Base-by-base conservation (phyloP, 2,797 vertebrate species). In the Propithecus perrieri region DNA sequence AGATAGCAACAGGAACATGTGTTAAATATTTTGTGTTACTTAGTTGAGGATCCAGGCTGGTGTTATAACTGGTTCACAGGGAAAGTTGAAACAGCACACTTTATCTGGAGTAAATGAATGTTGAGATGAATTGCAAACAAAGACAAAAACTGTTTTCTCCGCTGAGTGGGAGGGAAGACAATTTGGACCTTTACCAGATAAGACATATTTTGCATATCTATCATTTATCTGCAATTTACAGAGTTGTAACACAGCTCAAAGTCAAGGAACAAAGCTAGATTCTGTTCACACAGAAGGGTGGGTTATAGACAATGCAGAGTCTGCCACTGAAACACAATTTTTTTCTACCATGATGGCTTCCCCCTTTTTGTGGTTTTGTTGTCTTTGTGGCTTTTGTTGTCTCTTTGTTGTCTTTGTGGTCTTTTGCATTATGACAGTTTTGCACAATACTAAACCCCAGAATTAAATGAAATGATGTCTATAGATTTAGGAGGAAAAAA, bases 341-440 rank as follows among this genome's bases (percentile, higher is more conserved):
- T 55, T 24, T 53, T 17, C 10, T 12, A 15, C 15, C 2, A 0
- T 2, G 14, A 1, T 5, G 5, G 3, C 2, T 1, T 12, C 18
- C n/a, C 38, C 38, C 38, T 38, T 38, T 38, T 38, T 38, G 38
- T 38, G 38, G 38, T 38, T 38, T 38, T 38, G 38, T 38, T 38
- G 38, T 38, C 38, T 38, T 38, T 20, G n/a, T n/a, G n/a, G n/a
- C n/a, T n/a, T n/a, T n/a, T n/a, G n/a, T n/a, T n/a, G n/a, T n/a
- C n/a, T n/a, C n/a, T 38, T 38, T 38, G 38, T 38, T 38, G 38
- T 38, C 38, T 38, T 38, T 20, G n/a, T n/a, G n/a, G n/a, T 22
- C 7, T 43, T 48, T 65, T 41, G 38, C 55, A 1, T n/a, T 41
- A 12, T 15, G 3, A 72, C 20, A 59, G 17, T 55, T 41, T 55